phyloP scores from a whole-genome alignment of 1,140 invertebrate species.

The Tetramorium simillimum region DNA sequence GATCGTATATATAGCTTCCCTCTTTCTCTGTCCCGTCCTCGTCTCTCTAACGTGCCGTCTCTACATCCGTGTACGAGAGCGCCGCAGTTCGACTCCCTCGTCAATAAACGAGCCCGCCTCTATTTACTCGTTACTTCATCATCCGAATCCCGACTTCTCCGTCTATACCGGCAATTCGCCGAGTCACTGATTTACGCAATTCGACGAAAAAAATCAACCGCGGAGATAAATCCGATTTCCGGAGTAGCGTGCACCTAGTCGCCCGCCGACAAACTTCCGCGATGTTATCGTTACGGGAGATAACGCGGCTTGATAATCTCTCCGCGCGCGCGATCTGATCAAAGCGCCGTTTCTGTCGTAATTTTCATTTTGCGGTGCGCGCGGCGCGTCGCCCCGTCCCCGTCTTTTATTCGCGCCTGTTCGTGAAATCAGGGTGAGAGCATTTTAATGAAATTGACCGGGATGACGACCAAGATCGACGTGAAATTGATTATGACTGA shows the following conservation, averaged over 20 bases:
- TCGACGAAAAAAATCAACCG: constrained; percentile 58
- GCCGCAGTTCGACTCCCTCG: constrained; percentile 63
- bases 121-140: constrained; percentile 79
- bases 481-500: constrained; percentile 54
- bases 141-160: constrained; percentile 65
- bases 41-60: not conserved
- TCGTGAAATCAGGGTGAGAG: constrained; percentile 46
- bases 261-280: constrained; percentile 50
- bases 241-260: not conserved
- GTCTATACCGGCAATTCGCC: constrained; percentile 62
- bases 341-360: constrained; percentile 33
- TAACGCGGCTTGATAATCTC: constrained; percentile 39
- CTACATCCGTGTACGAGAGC: constrained; percentile 38
- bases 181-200: constrained; percentile 67
- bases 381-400: not conserved
- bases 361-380: constrained; percentile 39
- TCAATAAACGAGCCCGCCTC: constrained; percentile 74
- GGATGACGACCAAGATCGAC: constrained; percentile 51
- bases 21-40: not conserved
- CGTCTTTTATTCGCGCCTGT: constrained; percentile 3
- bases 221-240: constrained; percentile 53
- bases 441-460: constrained; percentile 55
- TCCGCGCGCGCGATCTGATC: constrained; percentile 22
- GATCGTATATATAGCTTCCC: constrained; percentile 30
- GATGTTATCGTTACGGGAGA: constrained; percentile 44